Conservation (phyloP, 2,113 vertebrate species). For the Rhabdomys dilectus region DNA sequence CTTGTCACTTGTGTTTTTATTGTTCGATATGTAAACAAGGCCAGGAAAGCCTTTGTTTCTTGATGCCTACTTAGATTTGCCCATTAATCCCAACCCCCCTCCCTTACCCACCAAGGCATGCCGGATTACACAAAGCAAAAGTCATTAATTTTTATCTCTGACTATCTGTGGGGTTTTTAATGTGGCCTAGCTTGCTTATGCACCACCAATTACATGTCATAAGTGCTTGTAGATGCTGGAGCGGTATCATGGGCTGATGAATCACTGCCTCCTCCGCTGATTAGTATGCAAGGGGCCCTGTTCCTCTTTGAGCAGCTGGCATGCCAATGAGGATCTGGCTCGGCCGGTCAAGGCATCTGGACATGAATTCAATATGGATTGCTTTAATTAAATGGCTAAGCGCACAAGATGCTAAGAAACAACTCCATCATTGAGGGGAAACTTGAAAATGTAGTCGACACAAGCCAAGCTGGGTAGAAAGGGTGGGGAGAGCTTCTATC, state of each 20-base stretch:
- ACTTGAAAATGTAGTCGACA: conserved; percentile 87
- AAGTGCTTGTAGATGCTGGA: conserved; percentile 93
- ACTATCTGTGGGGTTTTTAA: conserved; percentile 93
- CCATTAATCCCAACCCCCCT: conserved; percentile 89
- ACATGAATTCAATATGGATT: conserved; percentile 92
- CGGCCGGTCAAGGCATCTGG: conserved; percentile 91
- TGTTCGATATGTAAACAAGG: conserved; percentile 90
- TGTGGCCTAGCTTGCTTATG: conserved; percentile 92
- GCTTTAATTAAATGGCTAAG: conserved; percentile 93
- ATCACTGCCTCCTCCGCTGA: conserved; percentile 89
- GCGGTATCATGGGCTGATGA: conserved; percentile 89
- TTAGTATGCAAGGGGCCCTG: conserved; percentile 89
- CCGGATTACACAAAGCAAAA: conserved; percentile 94
- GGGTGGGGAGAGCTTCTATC: conserved; percentile 79
- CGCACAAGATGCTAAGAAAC: conserved; percentile 89
- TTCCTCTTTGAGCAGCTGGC: conserved; percentile 91
- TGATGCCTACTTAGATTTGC: conserved; percentile 88
- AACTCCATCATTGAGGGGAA: conserved; percentile 90
- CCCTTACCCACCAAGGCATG: conserved; percentile 84
- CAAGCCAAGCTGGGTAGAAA: conserved; percentile 70
- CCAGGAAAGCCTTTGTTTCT: conserved; percentile 90
- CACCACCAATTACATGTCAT: conserved; percentile 93
- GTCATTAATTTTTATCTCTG: conserved; percentile 95
- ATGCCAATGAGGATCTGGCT: conserved; percentile 91
- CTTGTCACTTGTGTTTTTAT: conserved; percentile 90